Base-by-base conservation (phyloP, 2,888 invertebrate genomes). In the Ormyrus rosae region DNA sequence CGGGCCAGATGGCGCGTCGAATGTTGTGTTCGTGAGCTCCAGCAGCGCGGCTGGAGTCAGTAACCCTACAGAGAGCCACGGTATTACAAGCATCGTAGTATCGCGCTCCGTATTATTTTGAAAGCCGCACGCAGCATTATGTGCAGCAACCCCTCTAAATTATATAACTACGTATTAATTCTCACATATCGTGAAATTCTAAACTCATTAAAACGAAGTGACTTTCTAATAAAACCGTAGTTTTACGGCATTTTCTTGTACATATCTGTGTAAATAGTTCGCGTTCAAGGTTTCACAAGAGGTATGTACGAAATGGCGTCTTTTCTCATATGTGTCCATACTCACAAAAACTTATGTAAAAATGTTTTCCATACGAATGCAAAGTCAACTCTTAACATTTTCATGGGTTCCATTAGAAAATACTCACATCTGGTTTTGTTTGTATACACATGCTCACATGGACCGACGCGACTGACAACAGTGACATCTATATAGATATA, bases 1-100 rank as follows among this genome's bases (percentile, higher is more conserved):
- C 56, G 45, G 71, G 34, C 71, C 67, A 80, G 80, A 80, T 60
- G 80, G 60, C 80, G 80, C 80, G 67, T 67, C 65, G 70, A 60
- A 76, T 68, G 56, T 72, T 19, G 50, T 13, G 69, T 65, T 55
- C 70, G 61, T n/a, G 46, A 7, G 50, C 13, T 53, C 60, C 5
- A 50, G 19, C 48, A 19, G 19, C 19, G 2, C 19, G 8, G 60
- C 51, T n/a, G 11, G 69, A 71, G 76, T 80, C 71, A 76, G 80
- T 80, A 71, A 76, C 61, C 71, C 56, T 61, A 60, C 8, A 58
- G 45, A 71, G 48, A 61, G 76, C 61, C 34, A 11, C 19, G 50
- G 64, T n/a, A 11, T 1, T 46, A 5, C 75, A 58, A 34, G 70
- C 11, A 55, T 11, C 51, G 34, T 10, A 63, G 69, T 55, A 48